Base-by-base conservation (phyloP, 2,888 invertebrate genomes). In the Strigamia maritima region DNA sequence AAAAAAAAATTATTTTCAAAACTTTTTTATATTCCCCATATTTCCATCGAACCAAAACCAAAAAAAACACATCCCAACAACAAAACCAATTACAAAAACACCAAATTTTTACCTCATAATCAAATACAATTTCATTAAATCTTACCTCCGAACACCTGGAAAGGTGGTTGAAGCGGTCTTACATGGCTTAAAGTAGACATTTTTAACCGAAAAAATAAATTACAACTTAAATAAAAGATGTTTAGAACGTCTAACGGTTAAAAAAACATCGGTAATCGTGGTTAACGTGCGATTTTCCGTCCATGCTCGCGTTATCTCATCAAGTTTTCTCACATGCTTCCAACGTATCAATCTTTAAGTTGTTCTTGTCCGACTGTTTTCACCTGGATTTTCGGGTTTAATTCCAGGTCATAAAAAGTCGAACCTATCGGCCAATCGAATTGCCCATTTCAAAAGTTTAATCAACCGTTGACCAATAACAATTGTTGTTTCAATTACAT, bases 141-240 rank as follows among this genome's bases (percentile, higher is more conserved):
- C 65, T 65, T 65, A 65, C 65, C 65, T 65, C 65, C 28, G 16
- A 65, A 65, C 65, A 65, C 65, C 65, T 65, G 65, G 65, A 26
- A 65, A 65, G 65, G 65, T 28, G 65, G 28, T 65, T 65, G 26
- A 12, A 24, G 24, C 24, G 24, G 24, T 65, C 65, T 24, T 26
- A 65, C 24, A 10, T 65, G 65, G 16, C 65, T 65, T 65, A 65
- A 10, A 65, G 65, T 14, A 65, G 65, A 65, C 65, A 65, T 65
- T 65, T 65, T 65, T 65, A 3, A 26, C 10, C n/a, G 3, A 19
- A 49, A 49, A 49, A 49, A n/a, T n/a, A n/a, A 19, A 49, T 2
- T 3, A 1, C 2, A 49, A 40, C n/a, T 1, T 19, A 19, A 16
- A 19, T 19, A 19, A 16, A 49, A 49, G n/a, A 14, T 49, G 49